These are phyloP conservation scores for Pristionchus japonicus DNA, from an alignment of 2,888 invertebrate species.

Conservation along the genomic window DNA sequence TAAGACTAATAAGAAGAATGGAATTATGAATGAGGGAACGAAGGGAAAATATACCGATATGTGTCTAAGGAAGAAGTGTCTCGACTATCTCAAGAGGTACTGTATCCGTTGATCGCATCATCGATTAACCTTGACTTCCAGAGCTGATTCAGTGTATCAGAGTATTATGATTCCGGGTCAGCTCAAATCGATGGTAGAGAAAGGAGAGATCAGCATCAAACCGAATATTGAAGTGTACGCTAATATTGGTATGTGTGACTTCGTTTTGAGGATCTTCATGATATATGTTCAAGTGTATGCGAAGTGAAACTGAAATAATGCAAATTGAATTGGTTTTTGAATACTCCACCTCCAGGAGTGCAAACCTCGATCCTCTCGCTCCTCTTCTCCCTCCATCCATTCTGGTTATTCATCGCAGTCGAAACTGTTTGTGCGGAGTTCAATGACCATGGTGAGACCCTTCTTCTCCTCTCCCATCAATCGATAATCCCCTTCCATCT, in stretches of 20 bases:
- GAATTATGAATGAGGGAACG: not conserved
- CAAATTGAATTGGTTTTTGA: too few species aligned
- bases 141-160: slow-evolving; percentile 44
- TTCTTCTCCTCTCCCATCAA: not conserved
- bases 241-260: slow-evolving; percentile 45
- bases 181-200: slow-evolving; percentile 34
- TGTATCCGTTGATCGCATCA: not conserved
- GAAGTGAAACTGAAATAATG: not conserved
- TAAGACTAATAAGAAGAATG: not conserved
- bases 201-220: slow-evolving; percentile 27
- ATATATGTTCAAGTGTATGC: not conserved
- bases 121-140: not conserved
- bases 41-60: slow-evolving; percentile 5
- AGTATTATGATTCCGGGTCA: not conserved
- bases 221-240: slow-evolving; percentile 40
- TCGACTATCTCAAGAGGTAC: slow-evolving; percentile 46
- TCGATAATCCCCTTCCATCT: not conserved
- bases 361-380: slow-evolving; percentile 55
- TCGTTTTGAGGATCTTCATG: not conserved
- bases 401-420: slow-evolving; percentile 56
- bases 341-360: too few species aligned
- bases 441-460: not conserved
- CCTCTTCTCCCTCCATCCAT: slow-evolving; percentile 59
- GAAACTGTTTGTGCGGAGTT: slow-evolving; percentile 50
- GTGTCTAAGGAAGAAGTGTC: slow-evolving; percentile 37